Percentiles rank a stretch among this genome's conserved stretches.
phyloP scores from a whole-genome alignment of 2,113 vertebrate species.

The Vicugna pacos region DNA sequence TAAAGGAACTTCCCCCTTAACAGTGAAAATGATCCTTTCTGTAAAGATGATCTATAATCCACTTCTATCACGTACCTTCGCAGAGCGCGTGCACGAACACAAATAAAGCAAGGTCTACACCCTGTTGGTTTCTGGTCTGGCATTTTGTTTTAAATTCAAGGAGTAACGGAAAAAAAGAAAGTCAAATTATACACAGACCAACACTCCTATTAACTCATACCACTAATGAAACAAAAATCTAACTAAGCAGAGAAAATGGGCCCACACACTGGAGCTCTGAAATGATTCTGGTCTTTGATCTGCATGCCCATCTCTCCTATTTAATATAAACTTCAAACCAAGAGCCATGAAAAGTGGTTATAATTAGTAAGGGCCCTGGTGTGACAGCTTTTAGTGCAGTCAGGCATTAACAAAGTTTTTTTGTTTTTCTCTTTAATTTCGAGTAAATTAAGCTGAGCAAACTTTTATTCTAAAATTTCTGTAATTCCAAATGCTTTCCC shows the following conservation, averaged over 20 bases:
- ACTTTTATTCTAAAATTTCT: conserved; percentile 63
- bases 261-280: conserved; percentile 67
- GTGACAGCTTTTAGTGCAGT: conserved; percentile 64
- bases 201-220: conserved; percentile 76
- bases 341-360: conserved; percentile 74
- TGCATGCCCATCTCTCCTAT: conserved; percentile 71
- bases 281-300: conserved; percentile 73
- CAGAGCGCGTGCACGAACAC: not conserved
- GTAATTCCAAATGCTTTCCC: conserved; percentile 36
- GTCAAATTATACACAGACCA: conserved; percentile 76
- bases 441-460: conserved; percentile 49
- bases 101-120: not conserved
- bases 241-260: conserved; percentile 80
- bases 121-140: conserved; percentile 5
- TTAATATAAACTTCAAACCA: conserved; percentile 80
- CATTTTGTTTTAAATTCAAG: conserved; percentile 66
- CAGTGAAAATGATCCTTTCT: not conserved
- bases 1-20: not conserved
- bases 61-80: not conserved
- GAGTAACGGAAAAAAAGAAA: conserved; percentile 53
- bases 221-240: conserved; percentile 79
- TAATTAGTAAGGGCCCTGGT: conserved; percentile 76
- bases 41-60: not conserved
- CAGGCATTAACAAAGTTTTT: conserved; percentile 61
- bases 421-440: conserved; percentile 41